These are phyloP conservation scores for Solenodon paradoxus DNA, from an alignment of 2,113 vertebrate genomes.

Conservation along the genomic window DNA sequence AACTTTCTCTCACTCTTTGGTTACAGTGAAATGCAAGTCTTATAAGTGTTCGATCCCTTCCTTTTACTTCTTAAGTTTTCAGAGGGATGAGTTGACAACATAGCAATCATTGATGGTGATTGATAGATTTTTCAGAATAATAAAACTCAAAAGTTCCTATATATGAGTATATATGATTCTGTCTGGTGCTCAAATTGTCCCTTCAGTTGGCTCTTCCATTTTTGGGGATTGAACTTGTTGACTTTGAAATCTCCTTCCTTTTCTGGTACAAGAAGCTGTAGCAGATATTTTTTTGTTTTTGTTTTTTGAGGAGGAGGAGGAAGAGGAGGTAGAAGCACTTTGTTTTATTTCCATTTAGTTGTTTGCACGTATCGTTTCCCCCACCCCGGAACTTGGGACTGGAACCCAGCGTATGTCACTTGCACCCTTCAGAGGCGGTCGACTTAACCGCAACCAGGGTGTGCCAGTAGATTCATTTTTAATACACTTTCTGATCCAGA, in stretches of 20 bases:
- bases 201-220: neutral
- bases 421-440: no score
- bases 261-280: neutral
- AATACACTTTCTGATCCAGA: neutral
- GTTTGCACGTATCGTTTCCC: no score
- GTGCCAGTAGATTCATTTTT: no score
- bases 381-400: no score
- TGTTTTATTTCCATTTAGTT: no score
- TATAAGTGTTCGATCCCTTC: neutral
- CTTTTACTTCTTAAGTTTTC: constrained; percentile 2
- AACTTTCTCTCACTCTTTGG: neutral
- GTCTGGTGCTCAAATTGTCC: neutral
- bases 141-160: neutral
- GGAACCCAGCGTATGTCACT: no score
- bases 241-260: neutral
- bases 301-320: no score
- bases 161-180: neutral
- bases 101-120: neutral
- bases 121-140: neutral
- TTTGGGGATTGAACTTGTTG: neutral
- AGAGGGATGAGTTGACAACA: neutral
- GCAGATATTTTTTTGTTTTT: no score
- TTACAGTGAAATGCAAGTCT: neutral
- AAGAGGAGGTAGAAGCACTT: no score
- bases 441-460: no score